Conservation (phyloP, 92 coral and sea anemone species). For the Parazoanthus swiftii region DNA sequence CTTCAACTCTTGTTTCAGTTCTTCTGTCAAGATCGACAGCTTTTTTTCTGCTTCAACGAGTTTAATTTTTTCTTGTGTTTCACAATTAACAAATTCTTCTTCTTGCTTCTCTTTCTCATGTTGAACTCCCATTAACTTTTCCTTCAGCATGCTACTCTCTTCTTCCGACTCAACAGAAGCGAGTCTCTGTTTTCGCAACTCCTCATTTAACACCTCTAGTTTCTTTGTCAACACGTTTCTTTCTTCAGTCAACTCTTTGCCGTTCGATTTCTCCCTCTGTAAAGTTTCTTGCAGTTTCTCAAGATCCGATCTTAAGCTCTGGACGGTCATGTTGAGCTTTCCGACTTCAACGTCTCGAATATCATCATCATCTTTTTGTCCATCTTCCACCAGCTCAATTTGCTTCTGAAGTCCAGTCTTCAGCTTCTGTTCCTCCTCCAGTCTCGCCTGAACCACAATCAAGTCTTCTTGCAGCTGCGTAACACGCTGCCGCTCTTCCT, state of each 20-base stretch:
- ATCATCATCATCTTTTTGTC: conserved; percentile 34
- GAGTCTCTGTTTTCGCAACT: conserved; percentile 36
- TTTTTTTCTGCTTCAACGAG: conserved; percentile 53
- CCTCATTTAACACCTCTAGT: conserved; percentile 25
- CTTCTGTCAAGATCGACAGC: conserved; percentile 42
- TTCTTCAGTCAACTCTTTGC: conserved; percentile 37
- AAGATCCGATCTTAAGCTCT: conserved; percentile 43
- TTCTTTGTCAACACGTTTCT: conserved; percentile 29
- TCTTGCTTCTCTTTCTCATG: conserved; percentile 62
- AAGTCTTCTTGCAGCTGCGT: conserved; percentile 47
- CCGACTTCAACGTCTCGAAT: conserved; percentile 43
- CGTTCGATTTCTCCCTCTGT: conserved; percentile 15
- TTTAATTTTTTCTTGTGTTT: conserved; percentile 64
- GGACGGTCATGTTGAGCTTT: conserved; percentile 42
- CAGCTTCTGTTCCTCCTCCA: conserved; percentile 38
- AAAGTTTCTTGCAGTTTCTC: conserved; percentile 34
- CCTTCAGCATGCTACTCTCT: conserved; percentile 60
- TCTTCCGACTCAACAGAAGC: conserved; percentile 64
- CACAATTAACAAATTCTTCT: conserved; percentile 57
- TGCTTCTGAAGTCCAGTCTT: conserved; percentile 44
- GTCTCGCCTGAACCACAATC: conserved; percentile 24
- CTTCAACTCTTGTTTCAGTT: conserved; percentile 40
- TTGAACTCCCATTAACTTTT: conserved; percentile 55
- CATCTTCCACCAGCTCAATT: conserved; percentile 25
- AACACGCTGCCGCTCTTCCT: conserved; percentile 50